These are phyloP conservation scores for Cerceris ruficornis DNA, from an alignment of 2,888 invertebrate genomes.

Conservation along the genomic window DNA sequence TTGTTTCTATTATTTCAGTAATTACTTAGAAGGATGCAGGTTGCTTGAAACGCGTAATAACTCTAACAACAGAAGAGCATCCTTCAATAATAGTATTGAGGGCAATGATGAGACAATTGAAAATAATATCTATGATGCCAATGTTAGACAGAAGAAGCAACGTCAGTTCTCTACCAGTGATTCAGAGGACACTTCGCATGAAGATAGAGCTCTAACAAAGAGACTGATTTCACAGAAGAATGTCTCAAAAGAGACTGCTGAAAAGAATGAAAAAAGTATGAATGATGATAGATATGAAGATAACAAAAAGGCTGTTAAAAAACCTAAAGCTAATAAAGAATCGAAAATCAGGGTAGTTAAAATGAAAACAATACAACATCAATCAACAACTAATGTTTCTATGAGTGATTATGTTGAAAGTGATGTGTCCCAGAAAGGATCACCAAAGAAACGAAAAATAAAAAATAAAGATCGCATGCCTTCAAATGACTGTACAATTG, in stretches of 20 bases:
- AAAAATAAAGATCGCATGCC: conserved; percentile 5
- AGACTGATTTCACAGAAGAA: conserved; percentile 9
- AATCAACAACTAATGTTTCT: background rate
- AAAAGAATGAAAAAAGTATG: background rate
- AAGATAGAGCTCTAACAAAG: conserved; percentile 11
- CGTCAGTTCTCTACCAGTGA: conserved; percentile 32
- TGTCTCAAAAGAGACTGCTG: background rate
- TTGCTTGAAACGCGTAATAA: conserved; percentile 13
- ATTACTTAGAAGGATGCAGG: conserved; percentile 68
- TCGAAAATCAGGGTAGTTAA: background rate
- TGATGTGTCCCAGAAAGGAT: background rate
- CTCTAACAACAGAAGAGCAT: background rate
- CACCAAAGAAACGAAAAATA: conserved; percentile 3
- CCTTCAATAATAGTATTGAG: background rate
- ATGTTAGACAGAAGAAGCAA: background rate
- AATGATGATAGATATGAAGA: conserved; percentile 9
- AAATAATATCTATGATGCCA: background rate
- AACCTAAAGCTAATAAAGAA: conserved; percentile 16
- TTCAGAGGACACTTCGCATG: conserved; percentile 35
- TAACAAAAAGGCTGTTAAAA: conserved; percentile 5
- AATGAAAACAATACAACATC: background rate
- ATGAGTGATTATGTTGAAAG: conserved; percentile 1
- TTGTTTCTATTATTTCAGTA: conserved; percentile 51
- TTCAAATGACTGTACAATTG: conserved; percentile 8
- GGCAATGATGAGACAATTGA: background rate